A percentile compares a stretch with the other conserved stretches of the same genome.
phyloP scores from a whole-genome alignment of 1,140 invertebrate species.

The Brachionus calyciflorus region DNA sequence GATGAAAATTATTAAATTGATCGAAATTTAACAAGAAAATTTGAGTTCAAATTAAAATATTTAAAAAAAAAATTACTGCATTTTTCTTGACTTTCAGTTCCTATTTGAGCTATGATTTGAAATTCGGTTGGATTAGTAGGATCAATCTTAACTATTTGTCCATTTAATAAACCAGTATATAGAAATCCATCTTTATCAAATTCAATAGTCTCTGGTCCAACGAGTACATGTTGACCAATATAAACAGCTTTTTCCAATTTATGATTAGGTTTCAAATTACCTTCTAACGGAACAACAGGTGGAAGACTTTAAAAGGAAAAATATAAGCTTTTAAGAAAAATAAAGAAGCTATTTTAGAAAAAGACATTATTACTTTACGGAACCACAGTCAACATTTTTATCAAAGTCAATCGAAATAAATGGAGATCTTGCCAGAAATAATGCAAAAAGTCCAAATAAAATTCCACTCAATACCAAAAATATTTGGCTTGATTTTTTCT shows the following conservation, averaged over 20 bases:
- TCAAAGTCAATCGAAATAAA: no score
- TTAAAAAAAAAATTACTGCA: not conserved
- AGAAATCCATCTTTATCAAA: conserved; percentile 16
- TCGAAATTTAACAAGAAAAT: no score
- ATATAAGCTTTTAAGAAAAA: not conserved
- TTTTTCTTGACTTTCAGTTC: not conserved
- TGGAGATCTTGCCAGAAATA: no score
- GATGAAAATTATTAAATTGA: no score
- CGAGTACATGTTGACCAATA: not conserved
- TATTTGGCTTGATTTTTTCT: not conserved
- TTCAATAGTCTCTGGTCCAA: conserved; percentile 32
- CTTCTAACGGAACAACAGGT: not conserved
- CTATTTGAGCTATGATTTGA: not conserved
- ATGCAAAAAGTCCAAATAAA: no score
- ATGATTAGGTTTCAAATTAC: not conserved
- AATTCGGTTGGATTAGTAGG: not conserved
- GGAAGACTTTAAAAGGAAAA: not conserved
- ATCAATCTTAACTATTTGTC: conserved; percentile 30
- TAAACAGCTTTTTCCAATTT: not conserved
- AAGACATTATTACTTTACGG: no score
- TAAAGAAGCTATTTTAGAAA: not conserved
- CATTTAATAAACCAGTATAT: conserved; percentile 32
- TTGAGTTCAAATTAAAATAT: no score
- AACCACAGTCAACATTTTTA: no score
- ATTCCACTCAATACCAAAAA: not conserved